Base-by-base conservation (phyloP, 1,140 invertebrate genomes). In the Trichonephila inaurata region DNA sequence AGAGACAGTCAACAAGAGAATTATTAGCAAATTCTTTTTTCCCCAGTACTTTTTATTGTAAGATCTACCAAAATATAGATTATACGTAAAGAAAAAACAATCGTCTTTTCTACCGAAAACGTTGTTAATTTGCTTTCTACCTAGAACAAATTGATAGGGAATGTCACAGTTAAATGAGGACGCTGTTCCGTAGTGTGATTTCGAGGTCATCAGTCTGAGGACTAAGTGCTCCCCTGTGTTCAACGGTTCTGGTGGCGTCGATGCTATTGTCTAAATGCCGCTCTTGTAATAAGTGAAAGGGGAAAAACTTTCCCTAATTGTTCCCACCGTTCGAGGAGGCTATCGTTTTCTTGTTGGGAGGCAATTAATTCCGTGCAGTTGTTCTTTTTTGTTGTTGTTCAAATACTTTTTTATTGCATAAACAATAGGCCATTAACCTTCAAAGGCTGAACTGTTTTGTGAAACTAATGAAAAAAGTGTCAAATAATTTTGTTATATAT, bases 401-500 rank as follows among this genome's bases (percentile, higher is more conserved):
- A 7, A 24, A 7, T 24, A 24, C 14, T 6, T 14, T 77, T 77
- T 40, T 40, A 18, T 16, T 77, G 72, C 33, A 40, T 40, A 77
- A 77, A 77, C 33, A 77, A 77, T 40, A 77, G 72, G 16, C 28
- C 72, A 77, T 77, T 77, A 77, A 77, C 33, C 72, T 77, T 77
- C 28, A 6, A 33, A 77, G 72, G 7, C 33, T 18, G 16, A 77
- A 77, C 24, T 77, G 33, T 40, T 40, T 40, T 77, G 3, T 21
- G 16, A 19, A 77, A 77, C 72, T 12, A 77, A 77, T 40, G 72
- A 77, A 77, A 77, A 51, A 77, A 77, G 28, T 77, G 72, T 77
- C n/a, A 77, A 77, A 33, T 33, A 33, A 33, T 1, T 33, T 33
- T 33, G 33, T 33, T 33, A 1, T 33, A 1, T 33, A 33, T 33